Percentiles rank a stretch among this genome's conserved stretches.
Conservation (phyloP, 2,888 invertebrate species). For the Phyllotreta cruciferae region DNA sequence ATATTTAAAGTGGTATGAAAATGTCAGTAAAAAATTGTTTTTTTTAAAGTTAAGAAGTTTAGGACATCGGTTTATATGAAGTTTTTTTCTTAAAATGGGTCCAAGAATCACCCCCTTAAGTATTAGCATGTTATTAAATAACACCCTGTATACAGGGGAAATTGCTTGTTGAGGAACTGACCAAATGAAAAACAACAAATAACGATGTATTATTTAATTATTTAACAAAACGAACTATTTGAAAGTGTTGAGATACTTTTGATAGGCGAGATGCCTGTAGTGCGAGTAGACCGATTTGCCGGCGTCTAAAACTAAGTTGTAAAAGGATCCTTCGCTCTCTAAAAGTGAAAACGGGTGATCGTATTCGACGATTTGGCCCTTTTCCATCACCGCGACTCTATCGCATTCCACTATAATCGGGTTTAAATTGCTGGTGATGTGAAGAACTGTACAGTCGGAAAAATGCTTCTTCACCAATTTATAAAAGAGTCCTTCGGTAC, state of each 20-base stretch:
- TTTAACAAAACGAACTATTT: too few relatives aligned
- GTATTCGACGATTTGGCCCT: conserved; percentile 9
- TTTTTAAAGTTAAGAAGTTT: too few relatives aligned
- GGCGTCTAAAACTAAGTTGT: conserved; percentile 3
- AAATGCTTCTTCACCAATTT: conserved; percentile 8
- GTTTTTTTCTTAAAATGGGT: too few relatives aligned
- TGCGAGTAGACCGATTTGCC: conserved; percentile 9
- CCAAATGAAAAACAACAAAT: too few relatives aligned
- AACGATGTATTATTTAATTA: too few relatives aligned
- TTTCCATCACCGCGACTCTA: conserved; percentile 12
- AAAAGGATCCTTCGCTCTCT: conserved; percentile 12
- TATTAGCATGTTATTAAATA: too few relatives aligned
- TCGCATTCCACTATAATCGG: conserved; percentile 13
- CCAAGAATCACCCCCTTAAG: too few relatives aligned
- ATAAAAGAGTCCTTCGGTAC: conserved; percentile 5
- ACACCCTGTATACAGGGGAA: too few relatives aligned
- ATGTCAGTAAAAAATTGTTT: too few relatives aligned
- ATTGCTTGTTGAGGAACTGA: too few relatives aligned
- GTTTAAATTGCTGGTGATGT: conserved; percentile 14
- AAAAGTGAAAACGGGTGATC: conserved; percentile 14
- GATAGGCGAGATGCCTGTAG: conserved; percentile 12
- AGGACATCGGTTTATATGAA: too few relatives aligned
- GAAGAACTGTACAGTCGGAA: not conserved
- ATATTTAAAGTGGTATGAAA: too few relatives aligned
- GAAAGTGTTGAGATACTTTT: not conserved